Percentiles rank a stretch among this genome's conserved stretches.
phyloP scores from a whole-genome alignment of 2,888 invertebrate genomes.

The Drosophila mimica region DNA sequence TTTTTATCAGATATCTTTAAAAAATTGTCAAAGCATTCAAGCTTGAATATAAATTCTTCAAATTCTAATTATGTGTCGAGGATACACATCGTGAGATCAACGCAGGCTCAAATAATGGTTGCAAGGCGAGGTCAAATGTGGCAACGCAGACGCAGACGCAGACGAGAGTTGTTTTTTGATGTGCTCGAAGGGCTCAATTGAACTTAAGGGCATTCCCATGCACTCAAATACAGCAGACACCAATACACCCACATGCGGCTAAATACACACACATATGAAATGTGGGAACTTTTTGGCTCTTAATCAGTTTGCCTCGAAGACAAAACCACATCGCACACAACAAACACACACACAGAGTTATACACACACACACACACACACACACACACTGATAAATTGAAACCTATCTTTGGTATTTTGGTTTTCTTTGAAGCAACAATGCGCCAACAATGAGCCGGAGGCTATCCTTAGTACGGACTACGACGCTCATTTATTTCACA shows the following conservation, averaged over 20 bases:
- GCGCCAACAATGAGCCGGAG: conserved; percentile 67
- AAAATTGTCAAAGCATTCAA: neutral
- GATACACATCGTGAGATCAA: neutral
- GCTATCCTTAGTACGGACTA: conserved; percentile 75
- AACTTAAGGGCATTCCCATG: conserved; percentile 65
- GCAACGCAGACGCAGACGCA: conserved; percentile 26
- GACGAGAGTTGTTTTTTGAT: conserved; percentile 40
- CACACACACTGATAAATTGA: conserved; percentile 57
- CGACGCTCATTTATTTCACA: conserved; percentile 81
- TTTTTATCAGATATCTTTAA: neutral
- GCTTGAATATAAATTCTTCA: neutral
- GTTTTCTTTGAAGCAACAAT: conserved; percentile 78
- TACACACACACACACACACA: conserved; percentile 32
- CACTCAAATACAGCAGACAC: conserved; percentile 32
- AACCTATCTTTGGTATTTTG: conserved; percentile 72
- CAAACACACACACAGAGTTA: conserved; percentile 38
- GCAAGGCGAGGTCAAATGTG: conserved; percentile 11
- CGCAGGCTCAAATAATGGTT: neutral
- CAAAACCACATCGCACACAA: conserved; percentile 60
- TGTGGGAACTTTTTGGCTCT: conserved; percentile 70
- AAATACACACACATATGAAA: conserved; percentile 53
- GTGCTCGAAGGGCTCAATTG: conserved; percentile 59
- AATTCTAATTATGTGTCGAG: conserved; percentile 4
- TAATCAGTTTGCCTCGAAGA: conserved; percentile 66
- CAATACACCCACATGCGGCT: conserved; percentile 40